Evolutionary conservation across 2,888 invertebrate species (phyloP).

Genomic region (Sphecodes monilicornis): DNA sequence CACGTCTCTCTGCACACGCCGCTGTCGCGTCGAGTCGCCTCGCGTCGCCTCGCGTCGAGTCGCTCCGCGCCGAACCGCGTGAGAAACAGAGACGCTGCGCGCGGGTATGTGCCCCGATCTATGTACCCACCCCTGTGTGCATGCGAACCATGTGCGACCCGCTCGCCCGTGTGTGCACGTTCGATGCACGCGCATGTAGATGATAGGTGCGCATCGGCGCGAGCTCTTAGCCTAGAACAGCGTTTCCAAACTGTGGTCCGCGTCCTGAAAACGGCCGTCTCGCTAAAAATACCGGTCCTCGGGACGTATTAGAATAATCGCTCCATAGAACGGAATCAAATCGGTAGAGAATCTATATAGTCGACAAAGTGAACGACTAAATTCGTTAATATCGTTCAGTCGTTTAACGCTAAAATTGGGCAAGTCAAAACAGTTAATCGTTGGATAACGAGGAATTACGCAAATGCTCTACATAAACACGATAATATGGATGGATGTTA

Average conservation of each 20-base stretch:
- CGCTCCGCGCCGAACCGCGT: slow-evolving; percentile 37
- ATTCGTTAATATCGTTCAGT: no score
- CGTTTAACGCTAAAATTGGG: no score
- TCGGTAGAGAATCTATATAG: no score
- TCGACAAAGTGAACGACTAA: background rate
- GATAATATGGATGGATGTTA: no score
- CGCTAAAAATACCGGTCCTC: background rate
- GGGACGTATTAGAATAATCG: background rate
- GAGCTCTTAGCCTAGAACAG: slow-evolving; percentile 9
- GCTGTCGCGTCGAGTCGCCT: background rate
- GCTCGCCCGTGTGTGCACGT: background rate
- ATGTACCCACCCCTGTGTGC: slow-evolving; percentile 2
- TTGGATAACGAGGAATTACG: no score
- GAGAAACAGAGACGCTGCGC: slow-evolving; percentile 43
- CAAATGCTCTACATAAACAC: no score
- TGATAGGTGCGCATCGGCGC: slow-evolving; percentile 7
- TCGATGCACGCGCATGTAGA: background rate
- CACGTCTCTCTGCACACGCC: slow-evolving; percentile 4
- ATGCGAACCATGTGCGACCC: slow-evolving; percentile 3
- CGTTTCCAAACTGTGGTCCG: slow-evolving; percentile 5
- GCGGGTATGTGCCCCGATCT: slow-evolving; percentile 1
- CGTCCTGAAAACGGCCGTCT: background rate
- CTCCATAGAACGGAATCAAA: background rate
- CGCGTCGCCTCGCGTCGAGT: background rate
- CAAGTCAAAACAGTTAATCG: no score